These are phyloP conservation scores for Carduelis carduelis DNA, from an alignment of 2,797 vertebrate genomes.

Conservation along the genomic window DNA sequence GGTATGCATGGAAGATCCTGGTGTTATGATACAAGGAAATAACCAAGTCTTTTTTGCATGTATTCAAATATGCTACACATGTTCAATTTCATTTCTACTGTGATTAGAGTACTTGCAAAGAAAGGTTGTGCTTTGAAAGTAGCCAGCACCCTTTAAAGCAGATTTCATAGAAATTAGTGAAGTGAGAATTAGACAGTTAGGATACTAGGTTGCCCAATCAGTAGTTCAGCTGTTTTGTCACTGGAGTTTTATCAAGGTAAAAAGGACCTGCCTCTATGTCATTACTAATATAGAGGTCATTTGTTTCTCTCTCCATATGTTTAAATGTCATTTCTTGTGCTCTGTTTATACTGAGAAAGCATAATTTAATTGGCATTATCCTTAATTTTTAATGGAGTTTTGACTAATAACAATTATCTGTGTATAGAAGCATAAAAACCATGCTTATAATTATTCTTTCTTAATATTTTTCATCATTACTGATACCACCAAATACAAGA, in stretches of 20 bases:
- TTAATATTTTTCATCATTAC: not conserved
- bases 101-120: not conserved
- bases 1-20: not conserved
- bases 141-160: not conserved
- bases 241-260: not conserved
- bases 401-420: not conserved
- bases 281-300: not conserved
- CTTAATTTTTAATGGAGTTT: not conserved
- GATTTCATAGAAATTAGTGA: not conserved
- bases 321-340: not conserved
- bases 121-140: not conserved
- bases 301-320: not conserved
- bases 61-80: not conserved
- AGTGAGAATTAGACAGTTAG: not conserved
- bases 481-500: not conserved
- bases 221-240: not conserved
- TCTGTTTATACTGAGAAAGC: not conserved
- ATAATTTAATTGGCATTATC: not conserved
- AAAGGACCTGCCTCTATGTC: not conserved
- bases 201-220: not conserved
- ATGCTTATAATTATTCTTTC: not conserved
- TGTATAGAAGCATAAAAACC: not conserved
- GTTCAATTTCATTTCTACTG: not conserved
- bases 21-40: not conserved
- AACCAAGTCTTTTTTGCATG: not conserved